A percentile compares a stretch with the other conserved stretches of the same genome.
Evolutionary conservation across 2,113 vertebrate species (phyloP).

Genomic region (Lagopus muta): DNA sequence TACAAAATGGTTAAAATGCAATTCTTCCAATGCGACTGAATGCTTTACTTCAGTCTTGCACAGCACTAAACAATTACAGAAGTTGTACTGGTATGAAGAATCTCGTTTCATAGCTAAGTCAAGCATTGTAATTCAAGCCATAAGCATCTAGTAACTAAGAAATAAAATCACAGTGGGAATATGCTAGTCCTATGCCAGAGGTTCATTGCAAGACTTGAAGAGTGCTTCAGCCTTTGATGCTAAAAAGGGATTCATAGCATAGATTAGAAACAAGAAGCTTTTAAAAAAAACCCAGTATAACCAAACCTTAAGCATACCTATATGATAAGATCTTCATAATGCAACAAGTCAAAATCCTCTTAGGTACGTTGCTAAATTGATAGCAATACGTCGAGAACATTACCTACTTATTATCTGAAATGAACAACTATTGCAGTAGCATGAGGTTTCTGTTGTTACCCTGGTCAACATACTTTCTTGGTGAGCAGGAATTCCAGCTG

Average conservation of each 20-base stretch:
- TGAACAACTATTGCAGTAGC: not conserved
- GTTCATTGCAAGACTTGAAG: not conserved
- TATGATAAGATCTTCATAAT: not conserved
- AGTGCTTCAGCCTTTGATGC: not conserved
- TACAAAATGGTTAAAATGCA: not conserved
- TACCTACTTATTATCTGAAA: not conserved
- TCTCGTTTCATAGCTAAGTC: not conserved
- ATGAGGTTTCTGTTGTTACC: not conserved
- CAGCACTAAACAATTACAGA: not conserved
- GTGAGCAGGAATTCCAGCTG: constrained; percentile 72
- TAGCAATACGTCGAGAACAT: not conserved
- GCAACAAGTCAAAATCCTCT: not conserved
- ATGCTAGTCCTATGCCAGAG: not conserved
- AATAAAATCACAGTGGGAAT: not conserved
- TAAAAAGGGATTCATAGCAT: not conserved
- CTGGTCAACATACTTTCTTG: constrained; percentile 64
- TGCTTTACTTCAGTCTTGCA: not conserved
- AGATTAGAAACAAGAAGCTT: not conserved
- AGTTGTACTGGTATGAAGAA: not conserved
- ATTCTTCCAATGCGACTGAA: not conserved
- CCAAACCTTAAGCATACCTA: not conserved
- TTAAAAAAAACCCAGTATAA: not conserved
- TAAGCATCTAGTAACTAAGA: not conserved
- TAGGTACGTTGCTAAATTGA: not conserved
- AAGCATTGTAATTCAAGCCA: not conserved